Conservation (phyloP, 1,140 invertebrate genomes). For the Acromyrmex heyeri region DNA sequence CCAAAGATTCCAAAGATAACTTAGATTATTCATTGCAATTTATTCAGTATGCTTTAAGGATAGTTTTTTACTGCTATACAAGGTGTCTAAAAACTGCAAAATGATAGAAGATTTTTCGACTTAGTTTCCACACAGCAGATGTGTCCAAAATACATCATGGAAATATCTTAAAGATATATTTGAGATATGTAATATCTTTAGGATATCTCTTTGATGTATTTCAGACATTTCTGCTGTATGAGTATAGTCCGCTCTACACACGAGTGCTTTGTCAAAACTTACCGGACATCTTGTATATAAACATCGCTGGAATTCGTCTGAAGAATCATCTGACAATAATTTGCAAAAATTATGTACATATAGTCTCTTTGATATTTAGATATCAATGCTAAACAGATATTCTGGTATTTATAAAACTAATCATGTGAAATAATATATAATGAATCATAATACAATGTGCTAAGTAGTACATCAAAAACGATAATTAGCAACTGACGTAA, state of each 20-base stretch:
- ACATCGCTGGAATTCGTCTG: no score
- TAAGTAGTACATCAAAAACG: neutral
- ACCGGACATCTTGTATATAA: no score
- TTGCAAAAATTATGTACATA: neutral
- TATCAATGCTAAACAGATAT: neutral
- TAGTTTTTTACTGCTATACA: neutral
- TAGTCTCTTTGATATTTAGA: neutral
- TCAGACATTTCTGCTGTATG: no score
- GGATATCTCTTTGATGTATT: no score
- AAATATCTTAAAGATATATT: no score
- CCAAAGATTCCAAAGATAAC: neutral
- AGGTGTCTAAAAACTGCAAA: no score
- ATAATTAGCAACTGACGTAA: slow-evolving; percentile 28
- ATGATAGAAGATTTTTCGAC: no score
- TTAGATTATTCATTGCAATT: neutral
- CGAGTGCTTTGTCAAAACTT: no score
- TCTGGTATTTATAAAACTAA: neutral
- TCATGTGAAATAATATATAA: neutral
- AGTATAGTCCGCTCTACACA: no score
- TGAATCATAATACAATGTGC: slow-evolving; percentile 5
- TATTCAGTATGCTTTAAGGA: neutral
- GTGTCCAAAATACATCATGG: no score
- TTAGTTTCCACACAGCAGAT: no score
- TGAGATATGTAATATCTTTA: no score
- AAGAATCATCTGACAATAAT: neutral